Evolutionary conservation across 2,888 invertebrate species (phyloP).

Genomic region (Pyralis farinalis): DNA sequence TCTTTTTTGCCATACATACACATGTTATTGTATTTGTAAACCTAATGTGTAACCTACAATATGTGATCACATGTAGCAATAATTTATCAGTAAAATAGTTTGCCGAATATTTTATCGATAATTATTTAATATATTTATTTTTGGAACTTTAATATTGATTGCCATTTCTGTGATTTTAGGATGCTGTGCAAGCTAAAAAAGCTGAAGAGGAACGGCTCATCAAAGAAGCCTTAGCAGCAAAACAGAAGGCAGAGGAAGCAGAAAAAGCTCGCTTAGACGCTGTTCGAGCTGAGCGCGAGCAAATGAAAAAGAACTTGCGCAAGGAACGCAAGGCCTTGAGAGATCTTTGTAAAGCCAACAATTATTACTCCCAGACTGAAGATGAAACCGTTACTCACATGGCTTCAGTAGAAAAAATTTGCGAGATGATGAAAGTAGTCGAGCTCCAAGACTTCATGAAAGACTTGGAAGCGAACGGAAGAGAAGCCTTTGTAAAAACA

Average conservation of each 20-base stretch:
- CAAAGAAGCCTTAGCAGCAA: constrained; percentile 87
- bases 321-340: constrained; percentile 92
- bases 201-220: constrained; percentile 91
- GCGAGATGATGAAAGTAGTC: constrained; percentile 87
- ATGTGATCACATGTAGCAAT: too few species aligned
- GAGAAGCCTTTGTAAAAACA: constrained; percentile 84
- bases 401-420: constrained; percentile 95
- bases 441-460: constrained; percentile 90
- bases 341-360: constrained; percentile 89
- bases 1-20: too few species aligned
- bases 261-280: constrained; percentile 91
- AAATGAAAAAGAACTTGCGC: constrained; percentile 90
- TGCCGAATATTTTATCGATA: too few species aligned
- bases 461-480: constrained; percentile 83
- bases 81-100: too few species aligned
- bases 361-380: constrained; percentile 88
- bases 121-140: too few species aligned
- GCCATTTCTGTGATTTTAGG: constrained; percentile 60
- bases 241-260: constrained; percentile 89
- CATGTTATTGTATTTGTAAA: too few species aligned
- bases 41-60: too few species aligned
- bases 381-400: constrained; percentile 90
- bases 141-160: too few species aligned
- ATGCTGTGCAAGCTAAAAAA: constrained; percentile 89
- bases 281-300: constrained; percentile 92